Base-by-base conservation (phyloP, 2,113 vertebrate species). In the Epinephelus lanceolatus region DNA sequence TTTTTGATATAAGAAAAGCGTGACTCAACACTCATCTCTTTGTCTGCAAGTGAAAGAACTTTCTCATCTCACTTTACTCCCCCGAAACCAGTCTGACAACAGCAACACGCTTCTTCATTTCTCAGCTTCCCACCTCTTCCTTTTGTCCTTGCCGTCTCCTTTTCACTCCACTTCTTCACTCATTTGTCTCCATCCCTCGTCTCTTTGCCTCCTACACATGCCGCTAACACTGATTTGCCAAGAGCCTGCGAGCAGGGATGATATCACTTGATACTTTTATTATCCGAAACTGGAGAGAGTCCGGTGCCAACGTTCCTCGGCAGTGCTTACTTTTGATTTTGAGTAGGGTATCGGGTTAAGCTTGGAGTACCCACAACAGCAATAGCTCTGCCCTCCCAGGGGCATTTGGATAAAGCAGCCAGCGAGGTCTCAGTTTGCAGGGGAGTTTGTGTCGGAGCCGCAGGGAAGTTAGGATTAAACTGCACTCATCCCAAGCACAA, bases 391-490 rank as follows among this genome's bases (percentile, higher is more conserved):
- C 57, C 78, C 82, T 60, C 60, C 71, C 21, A 17, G 77, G 81
- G 86, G 27, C 19, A 12, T 78, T 84, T 10, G n/a, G 83, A 85
- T 88, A 72, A 84, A 86, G 71, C 69, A 55, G 68, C 62, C 80
- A 57, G 66, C 17, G 1, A 78, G 63, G 76, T 86, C 80, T 91
- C 85, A 15, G 65, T 71, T 93, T 92, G 90, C 91, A 88, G 79
- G 88, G 63, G 71, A 76, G 83, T 76, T 85, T 19, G 69, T 76
- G 55, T 88, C 86, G 66, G 77, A 66, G 73, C 90, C 76, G 60
- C 67, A 49, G 87, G 89, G 89, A 81, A 86, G 76, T 77, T 47
- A 0, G 86, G 82, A 91, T 93, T 91, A 90, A 91, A 70, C 81
- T 70, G 40, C 80, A 63, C 75, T 91, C 89, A 84, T 86, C 86